Evolutionary conservation across 2,888 invertebrate genomes (phyloP).

Genomic region (Netelia inedita): DNA sequence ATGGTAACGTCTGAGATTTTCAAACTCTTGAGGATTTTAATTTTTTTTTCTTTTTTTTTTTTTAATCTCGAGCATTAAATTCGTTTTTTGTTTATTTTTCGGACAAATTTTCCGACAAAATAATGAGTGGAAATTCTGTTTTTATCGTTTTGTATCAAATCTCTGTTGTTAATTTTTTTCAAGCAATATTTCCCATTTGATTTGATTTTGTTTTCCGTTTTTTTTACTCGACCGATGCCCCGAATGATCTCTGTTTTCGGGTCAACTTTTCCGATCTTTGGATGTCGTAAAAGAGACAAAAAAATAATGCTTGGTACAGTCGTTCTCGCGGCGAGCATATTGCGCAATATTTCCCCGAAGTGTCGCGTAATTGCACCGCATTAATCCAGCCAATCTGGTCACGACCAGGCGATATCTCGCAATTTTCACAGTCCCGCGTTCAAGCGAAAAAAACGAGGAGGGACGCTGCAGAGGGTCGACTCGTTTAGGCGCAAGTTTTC

Average conservation of each 20-base stretch:
- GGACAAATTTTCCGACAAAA: not conserved
- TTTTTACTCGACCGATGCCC: too few species aligned
- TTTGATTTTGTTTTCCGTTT: not conserved
- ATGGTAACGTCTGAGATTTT: too few species aligned
- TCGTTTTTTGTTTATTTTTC: too few species aligned
- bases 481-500: slow-evolving; percentile 4
- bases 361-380: slow-evolving; percentile 55
- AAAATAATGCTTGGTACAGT: not conserved
- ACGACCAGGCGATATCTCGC: not conserved
- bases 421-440: not conserved
- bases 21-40: too few species aligned
- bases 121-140: not conserved
- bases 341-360: slow-evolving; percentile 36
- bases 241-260: too few species aligned
- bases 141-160: not conserved
- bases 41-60: too few species aligned
- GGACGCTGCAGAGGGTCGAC: not conserved
- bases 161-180: not conserved
- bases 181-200: not conserved
- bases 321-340: not conserved
- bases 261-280: not conserved
- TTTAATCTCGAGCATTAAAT: too few species aligned
- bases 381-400: slow-evolving; percentile 31
- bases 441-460: not conserved
- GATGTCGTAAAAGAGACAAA: slow-evolving; percentile 7